Conservation (phyloP, 2,888 invertebrate genomes). For the Cantharis rustica region DNA sequence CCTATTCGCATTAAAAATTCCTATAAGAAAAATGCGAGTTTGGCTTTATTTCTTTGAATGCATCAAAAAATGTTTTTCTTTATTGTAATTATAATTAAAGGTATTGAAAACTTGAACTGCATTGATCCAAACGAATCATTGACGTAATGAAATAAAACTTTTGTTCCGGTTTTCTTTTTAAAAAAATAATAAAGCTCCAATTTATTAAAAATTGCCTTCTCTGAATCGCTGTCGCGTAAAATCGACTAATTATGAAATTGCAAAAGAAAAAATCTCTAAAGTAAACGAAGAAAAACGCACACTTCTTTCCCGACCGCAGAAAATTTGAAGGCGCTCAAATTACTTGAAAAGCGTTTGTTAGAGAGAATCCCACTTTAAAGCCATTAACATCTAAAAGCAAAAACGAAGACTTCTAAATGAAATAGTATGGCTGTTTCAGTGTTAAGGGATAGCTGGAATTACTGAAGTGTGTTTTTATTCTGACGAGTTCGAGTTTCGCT, state of each 20-base stretch:
- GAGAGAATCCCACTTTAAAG: conserved; percentile 20
- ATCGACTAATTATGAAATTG: background rate
- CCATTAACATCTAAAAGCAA: conserved; percentile 21
- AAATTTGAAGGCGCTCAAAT: conserved; percentile 13
- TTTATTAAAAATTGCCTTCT: background rate
- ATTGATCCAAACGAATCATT: too few relatives aligned
- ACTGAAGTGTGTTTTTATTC: conserved; percentile 21
- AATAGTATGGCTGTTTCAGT: conserved; percentile 14
- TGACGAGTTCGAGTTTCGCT: conserved; percentile 6
- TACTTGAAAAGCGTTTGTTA: conserved; percentile 10
- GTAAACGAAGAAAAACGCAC: background rate
- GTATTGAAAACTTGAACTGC: too few relatives aligned
- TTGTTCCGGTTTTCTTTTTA: background rate
- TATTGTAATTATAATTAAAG: too few relatives aligned
- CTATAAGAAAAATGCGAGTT: too few relatives aligned
- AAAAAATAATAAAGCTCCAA: background rate
- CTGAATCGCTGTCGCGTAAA: background rate
- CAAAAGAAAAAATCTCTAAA: background rate
- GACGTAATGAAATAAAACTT: too few relatives aligned
- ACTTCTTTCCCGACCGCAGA: conserved; percentile 3
- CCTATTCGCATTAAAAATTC: too few relatives aligned
- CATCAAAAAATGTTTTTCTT: too few relatives aligned
- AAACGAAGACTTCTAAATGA: conserved; percentile 19
- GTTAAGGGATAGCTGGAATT: conserved; percentile 17
- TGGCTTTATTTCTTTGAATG: too few relatives aligned